These are phyloP conservation scores for Paracanthobrama guichenoti DNA, from an alignment of 2,113 vertebrate species.

Conservation along the genomic window DNA sequence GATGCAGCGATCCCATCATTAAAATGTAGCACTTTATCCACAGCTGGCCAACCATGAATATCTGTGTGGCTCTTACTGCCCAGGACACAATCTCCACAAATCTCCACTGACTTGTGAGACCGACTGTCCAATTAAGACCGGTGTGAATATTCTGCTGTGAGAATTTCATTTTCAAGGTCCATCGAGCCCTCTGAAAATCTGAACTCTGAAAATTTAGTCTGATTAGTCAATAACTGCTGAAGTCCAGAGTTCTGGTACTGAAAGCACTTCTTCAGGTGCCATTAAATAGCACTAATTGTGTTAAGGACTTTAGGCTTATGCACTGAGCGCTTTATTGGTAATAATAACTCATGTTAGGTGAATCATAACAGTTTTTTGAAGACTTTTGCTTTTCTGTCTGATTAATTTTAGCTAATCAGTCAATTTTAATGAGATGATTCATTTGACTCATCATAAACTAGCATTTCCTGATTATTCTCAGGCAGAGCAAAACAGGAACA, in stretches of 20 bases:
- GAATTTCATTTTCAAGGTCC: conserved; percentile 29
- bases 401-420: background rate
- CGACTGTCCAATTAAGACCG: conserved; percentile 44
- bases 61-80: background rate
- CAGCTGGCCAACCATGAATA: conserved; percentile 19
- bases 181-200: background rate
- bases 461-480: too few relatives aligned
- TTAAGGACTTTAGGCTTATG: background rate
- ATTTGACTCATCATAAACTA: background rate
- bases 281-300: background rate
- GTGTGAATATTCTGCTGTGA: background rate
- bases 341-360: background rate
- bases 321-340: background rate
- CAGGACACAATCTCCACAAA: background rate
- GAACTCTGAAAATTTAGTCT: background rate
- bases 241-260: background rate
- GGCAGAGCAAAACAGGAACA: too few relatives aligned
- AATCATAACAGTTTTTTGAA: background rate
- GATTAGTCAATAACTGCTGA: conserved; percentile 4
- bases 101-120: conserved; percentile 30
- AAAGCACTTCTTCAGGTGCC: background rate
- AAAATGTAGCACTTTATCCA: conserved; percentile 24
- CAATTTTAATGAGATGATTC: background rate
- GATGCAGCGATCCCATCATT: conserved; percentile 17
- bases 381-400: background rate